Conservation (phyloP, 2,797 vertebrate genomes). For the Enteromius trimaculatus region DNA sequence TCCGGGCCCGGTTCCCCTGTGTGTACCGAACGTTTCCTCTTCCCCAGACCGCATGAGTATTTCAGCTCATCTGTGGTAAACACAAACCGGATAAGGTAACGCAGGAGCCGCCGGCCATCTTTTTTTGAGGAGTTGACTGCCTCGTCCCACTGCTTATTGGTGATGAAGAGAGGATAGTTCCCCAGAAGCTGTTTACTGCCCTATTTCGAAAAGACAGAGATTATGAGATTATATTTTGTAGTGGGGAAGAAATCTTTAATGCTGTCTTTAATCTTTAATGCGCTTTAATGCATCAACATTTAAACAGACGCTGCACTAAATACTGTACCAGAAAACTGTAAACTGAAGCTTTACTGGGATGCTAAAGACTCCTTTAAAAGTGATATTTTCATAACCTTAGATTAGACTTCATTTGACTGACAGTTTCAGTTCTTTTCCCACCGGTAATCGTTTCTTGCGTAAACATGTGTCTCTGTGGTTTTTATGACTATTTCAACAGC, state of each 20-base stretch:
- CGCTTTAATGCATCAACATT: not conserved
- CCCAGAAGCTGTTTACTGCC: conserved; percentile 98
- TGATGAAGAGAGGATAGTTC: conserved; percentile 98
- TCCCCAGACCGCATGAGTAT: conserved; percentile 98
- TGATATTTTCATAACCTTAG: conserved; percentile 50
- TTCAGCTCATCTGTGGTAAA: conserved; percentile 99
- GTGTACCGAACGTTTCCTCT: conserved; percentile 98
- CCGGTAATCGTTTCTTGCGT: conserved; percentile 41
- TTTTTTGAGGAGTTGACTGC: conserved; percentile 99
- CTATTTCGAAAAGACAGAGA: conserved; percentile 68
- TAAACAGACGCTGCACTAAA: not conserved
- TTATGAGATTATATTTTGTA: conserved; percentile 11
- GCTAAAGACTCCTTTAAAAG: conserved; percentile 23
- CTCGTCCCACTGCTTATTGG: conserved; percentile 99
- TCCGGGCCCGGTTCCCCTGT: conserved; percentile 95
- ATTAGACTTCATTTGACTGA: conserved; percentile 57
- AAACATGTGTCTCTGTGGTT: conserved; percentile 10
- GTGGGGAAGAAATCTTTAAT: not conserved
- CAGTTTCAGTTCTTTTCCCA: conserved; percentile 57
- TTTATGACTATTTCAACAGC: not conserved
- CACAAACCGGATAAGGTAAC: conserved; percentile 98
- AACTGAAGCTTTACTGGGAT: conserved; percentile 12
- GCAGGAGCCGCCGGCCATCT: conserved; percentile 93
- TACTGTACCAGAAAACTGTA: not conserved
- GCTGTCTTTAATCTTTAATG: conserved; percentile 23